These are phyloP conservation scores for Lytechinus variegatus DNA, from an alignment of 35 echinoderm and acorn worm species.

Conservation along the genomic window DNA sequence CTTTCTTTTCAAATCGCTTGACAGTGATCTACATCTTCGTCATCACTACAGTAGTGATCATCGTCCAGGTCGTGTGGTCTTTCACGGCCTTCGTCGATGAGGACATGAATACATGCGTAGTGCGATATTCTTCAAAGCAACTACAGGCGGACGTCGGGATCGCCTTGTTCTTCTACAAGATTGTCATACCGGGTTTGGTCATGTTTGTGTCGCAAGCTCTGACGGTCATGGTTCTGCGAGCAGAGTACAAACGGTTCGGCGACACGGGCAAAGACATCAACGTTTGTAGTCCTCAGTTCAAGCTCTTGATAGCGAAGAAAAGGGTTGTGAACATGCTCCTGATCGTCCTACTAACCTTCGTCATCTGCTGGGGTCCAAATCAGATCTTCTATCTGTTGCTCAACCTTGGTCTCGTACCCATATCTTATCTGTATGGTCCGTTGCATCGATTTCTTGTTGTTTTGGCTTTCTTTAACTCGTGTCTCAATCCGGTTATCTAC, in stretches of 20 bases:
- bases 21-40: conserved; percentile 48
- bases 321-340: conserved; percentile 67
- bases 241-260: neutral
- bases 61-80: neutral
- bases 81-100: neutral
- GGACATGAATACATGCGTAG: neutral
- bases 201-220: conserved; percentile 49
- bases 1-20: conserved; percentile 57
- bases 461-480: neutral
- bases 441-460: neutral
- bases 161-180: conserved; percentile 45
- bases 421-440: neutral
- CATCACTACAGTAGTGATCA: neutral
- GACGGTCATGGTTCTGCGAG: neutral
- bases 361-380: conserved; percentile 64
- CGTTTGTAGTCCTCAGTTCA: conserved; percentile 13
- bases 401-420: conserved; percentile 22
- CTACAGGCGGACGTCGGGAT: conserved; percentile 39
- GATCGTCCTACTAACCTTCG: conserved; percentile 54
- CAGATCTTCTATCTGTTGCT: conserved; percentile 42
- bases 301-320: neutral
- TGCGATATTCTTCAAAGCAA: neutral
- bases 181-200: conserved; percentile 49
- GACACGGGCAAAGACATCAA: neutral
- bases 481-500: neutral